Percentiles rank a stretch among this genome's conserved stretches.
Conservation (phyloP, 2,113 vertebrate species). For the Rostratula benghalensis region DNA sequence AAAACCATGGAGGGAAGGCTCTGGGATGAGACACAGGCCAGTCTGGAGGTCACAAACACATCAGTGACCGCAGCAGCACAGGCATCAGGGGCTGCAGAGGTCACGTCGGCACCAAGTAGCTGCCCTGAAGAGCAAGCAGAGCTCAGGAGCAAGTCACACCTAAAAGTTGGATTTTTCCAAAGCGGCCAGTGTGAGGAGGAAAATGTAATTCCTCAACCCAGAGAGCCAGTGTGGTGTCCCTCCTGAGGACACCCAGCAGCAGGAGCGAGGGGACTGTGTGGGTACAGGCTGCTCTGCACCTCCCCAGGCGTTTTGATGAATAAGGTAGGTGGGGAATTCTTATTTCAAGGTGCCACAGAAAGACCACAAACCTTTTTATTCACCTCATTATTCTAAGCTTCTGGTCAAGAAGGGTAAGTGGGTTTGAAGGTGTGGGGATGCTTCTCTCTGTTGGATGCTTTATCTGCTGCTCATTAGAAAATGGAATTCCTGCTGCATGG, state of each 20-base stretch:
- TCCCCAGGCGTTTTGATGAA: background rate
- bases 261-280: rapidly evolving
- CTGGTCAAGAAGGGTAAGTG: background rate
- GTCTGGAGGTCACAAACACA: background rate
- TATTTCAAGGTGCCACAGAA: background rate
- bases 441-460: background rate
- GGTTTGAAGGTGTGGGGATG: background rate
- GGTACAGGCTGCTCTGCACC: rapidly evolving
- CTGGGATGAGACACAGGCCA: background rate
- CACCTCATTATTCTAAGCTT: background rate
- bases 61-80: background rate
- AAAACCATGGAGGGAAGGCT: background rate
- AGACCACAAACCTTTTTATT: background rate
- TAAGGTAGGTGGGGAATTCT: background rate
- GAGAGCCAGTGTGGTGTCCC: background rate
- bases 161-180: background rate
- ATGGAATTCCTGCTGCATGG: background rate
- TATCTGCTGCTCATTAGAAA: background rate
- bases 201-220: background rate
- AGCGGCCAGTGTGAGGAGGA: rapidly evolving
- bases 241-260: background rate
- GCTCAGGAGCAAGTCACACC: background rate
- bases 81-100: background rate
- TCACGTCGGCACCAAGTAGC: rapidly evolving
- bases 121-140: background rate